phyloP scores from a whole-genome alignment of 2,888 invertebrate species.

The Ariolimax columbianus region DNA sequence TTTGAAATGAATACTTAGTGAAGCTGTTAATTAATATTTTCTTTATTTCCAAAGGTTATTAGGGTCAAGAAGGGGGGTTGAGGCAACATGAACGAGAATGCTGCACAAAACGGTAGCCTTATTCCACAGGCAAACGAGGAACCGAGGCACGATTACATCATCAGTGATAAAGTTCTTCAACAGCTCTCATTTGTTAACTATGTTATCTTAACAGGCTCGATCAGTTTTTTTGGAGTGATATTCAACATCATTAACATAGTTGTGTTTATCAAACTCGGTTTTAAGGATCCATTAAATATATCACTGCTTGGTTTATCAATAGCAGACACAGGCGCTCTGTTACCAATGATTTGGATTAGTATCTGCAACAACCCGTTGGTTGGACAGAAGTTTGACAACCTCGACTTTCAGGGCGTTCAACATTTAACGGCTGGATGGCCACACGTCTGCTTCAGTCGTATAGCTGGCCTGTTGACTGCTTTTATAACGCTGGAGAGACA shows the following conservation, averaged over 20 bases:
- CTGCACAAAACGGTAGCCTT: neutral
- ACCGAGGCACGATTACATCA: neutral
- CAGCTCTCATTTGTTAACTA: neutral
- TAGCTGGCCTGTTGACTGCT: conserved; percentile 7
- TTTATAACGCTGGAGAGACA: conserved; percentile 31
- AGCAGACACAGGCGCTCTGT: conserved; percentile 1
- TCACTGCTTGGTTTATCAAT: conserved; percentile 14
- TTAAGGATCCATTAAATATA: conserved; percentile 9
- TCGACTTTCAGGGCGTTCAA: conserved; percentile 12
- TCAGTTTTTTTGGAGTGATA: neutral
- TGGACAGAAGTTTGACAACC: neutral
- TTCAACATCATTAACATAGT: conserved; percentile 22
- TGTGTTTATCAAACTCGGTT: neutral
- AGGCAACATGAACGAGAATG: neutral
- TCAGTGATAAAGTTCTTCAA: conserved; percentile 8
- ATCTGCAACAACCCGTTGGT: conserved; percentile 16
- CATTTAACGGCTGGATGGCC: conserved; percentile 31
- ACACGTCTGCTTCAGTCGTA: conserved; percentile 29
- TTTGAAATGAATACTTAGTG: too few species aligned
- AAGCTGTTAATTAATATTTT: too few species aligned
- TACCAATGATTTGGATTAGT: conserved; percentile 22
- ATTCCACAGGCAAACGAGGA: neutral
- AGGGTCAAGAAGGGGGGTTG: too few species aligned
- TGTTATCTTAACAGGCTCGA: neutral
- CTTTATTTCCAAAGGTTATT: too few species aligned